phyloP scores from a whole-genome alignment of 30 jellyfish, hydroid and myxozoan species.

The Aurelia aurita complex sp. Pacific region DNA sequence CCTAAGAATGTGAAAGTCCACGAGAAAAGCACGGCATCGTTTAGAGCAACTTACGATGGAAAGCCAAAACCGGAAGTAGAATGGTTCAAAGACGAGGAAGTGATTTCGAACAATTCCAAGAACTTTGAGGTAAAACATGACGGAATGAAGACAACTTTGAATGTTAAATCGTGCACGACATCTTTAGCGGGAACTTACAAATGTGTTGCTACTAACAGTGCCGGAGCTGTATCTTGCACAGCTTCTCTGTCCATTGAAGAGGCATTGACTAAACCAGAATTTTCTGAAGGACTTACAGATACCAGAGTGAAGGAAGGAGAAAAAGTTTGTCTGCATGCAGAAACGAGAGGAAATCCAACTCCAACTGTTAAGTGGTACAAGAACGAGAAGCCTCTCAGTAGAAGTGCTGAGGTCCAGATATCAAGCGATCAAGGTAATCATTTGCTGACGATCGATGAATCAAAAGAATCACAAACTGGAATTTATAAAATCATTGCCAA shows the following conservation, averaged over 20 bases:
- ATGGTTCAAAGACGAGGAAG: slow-evolving; percentile 82
- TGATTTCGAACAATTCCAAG: slow-evolving; percentile 15
- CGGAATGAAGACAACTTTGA: slow-evolving; percentile 61
- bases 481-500: slow-evolving; percentile 70
- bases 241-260: slow-evolving; percentile 81
- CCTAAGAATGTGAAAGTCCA: slow-evolving; percentile 65
- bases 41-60: slow-evolving; percentile 86
- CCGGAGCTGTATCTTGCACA: slow-evolving; percentile 75
- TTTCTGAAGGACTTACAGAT: slow-evolving; percentile 64
- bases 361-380: slow-evolving; percentile 88
- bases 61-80: slow-evolving; percentile 83
- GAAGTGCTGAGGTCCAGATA: slow-evolving; percentile 23
- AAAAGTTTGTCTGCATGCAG: slow-evolving; percentile 54
- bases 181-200: slow-evolving; percentile 76
- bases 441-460: slow-evolving; percentile 23
- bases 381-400: slow-evolving; percentile 48
- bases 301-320: slow-evolving; percentile 59
- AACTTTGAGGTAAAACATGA: slow-evolving; percentile 64
- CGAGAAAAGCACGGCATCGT: slow-evolving; percentile 74
- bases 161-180: slow-evolving; percentile 38
- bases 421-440: slow-evolving; percentile 12
- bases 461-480: slow-evolving; percentile 69
- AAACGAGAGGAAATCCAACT: slow-evolving; percentile 79
- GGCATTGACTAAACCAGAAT: slow-evolving; percentile 69
- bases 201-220: slow-evolving; percentile 68